Percentiles rank a stretch among this genome's conserved stretches.
Evolutionary conservation across 1,140 invertebrate species (phyloP).

Genomic region (Homarus americanus): DNA sequence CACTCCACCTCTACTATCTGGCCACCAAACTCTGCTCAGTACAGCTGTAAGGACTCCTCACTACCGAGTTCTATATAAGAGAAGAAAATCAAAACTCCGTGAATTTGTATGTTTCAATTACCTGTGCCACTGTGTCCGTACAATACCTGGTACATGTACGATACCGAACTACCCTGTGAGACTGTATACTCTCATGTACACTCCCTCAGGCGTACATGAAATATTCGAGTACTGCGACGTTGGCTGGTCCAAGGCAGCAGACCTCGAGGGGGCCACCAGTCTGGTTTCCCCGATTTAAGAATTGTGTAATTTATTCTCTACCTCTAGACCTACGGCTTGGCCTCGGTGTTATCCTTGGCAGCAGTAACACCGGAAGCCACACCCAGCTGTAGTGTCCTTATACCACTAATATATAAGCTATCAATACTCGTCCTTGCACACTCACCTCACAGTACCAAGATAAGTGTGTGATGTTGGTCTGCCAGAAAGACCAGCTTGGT

Average conservation of each 20-base stretch:
- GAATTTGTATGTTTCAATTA: neutral
- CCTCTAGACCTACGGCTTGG: neutral
- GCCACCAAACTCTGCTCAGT: constrained; percentile 80
- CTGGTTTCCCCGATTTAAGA: too few species aligned
- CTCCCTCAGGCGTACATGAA: neutral
- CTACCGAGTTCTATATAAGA: neutral
- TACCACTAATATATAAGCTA: too few species aligned
- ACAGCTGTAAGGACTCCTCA: constrained; percentile 23
- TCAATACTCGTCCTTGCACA: too few species aligned
- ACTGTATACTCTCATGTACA: neutral
- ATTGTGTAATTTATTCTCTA: neutral
- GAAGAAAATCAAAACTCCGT: too few species aligned
- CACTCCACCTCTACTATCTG: constrained; percentile 85
- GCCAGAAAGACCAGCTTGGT: too few species aligned
- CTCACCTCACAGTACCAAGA: too few species aligned
- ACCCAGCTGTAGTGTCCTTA: too few species aligned
- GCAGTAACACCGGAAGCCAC: neutral
- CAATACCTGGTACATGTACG: neutral
- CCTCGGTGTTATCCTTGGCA: neutral
- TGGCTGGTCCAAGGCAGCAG: neutral
- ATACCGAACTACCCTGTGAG: neutral
- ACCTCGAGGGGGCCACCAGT: neutral
- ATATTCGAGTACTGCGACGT: neutral
- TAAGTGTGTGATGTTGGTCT: too few species aligned
- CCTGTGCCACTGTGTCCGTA: neutral